Base-by-base conservation (phyloP, 2,888 invertebrate genomes). In the Tuta absoluta region DNA sequence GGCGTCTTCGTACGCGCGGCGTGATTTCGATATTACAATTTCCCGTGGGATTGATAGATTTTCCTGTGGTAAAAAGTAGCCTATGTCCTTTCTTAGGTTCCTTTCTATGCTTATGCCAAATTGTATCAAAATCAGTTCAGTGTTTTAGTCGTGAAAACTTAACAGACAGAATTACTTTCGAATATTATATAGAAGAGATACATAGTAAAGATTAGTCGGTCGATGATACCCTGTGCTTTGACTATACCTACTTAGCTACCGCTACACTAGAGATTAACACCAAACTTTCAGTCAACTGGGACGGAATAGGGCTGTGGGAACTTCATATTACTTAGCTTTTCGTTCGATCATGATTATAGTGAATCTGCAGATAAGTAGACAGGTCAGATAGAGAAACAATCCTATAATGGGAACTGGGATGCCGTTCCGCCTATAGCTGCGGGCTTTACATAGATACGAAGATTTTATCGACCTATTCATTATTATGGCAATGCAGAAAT, bases 241-340 rank as follows among this genome's bases (percentile, higher is more conserved):
- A 14, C 4, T 33, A 8, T 33, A 37, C n/a, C 45, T 17, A 45
- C 45, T n/a, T 45, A 45, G 17, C 8, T 17, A 45, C n/a, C 17
- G n/a, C 45, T 45, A 45, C 45, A 17, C 45, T 5, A 45, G 45
- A 45, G 45, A n/a, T 45, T 45, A 45, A 17, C 45, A 45, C 45
- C 45, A 45, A 45, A 45, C 45, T 45, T 17, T n/a, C 45, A 45
- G 17, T n/a, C 45, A 45, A 45, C 17, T 45, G 45, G 45, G 45
- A 45, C 51, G 23, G 24, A 53, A 53, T 24, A 53, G 51, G 14
- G 59, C 66, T 66, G 64, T 66, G 66, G 64, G 66, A 66, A 61
- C 49, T 33, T 49, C 28, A 19, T 49, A 49, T 58, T 61, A 61
- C 49, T 61, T 61, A 61, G 61, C 49, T 28, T 33, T 49, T 61